Evolutionary conservation across 1,140 invertebrate genomes (phyloP).

Genomic region (Ylistrum balloti): DNA sequence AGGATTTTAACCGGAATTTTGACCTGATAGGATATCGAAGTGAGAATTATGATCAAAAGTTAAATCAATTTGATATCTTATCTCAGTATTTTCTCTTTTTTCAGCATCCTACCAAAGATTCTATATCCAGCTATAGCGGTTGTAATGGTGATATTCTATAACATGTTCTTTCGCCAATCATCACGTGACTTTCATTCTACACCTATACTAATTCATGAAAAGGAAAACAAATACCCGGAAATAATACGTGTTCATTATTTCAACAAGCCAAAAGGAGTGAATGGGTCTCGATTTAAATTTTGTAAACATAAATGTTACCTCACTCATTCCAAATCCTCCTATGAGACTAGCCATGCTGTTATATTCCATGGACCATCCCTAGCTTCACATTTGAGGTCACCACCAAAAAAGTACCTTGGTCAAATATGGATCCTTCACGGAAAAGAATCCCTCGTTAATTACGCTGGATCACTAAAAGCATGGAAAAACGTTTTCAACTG

Average conservation of each 20-base stretch:
- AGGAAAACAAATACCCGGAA: neutral
- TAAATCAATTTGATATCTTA: neutral
- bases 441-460: neutral
- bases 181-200: neutral
- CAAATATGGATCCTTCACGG: conserved; percentile 12
- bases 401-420: neutral
- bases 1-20: no score
- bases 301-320: conserved; percentile 7
- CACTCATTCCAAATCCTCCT: neutral
- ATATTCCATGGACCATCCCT: neutral
- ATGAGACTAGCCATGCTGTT: neutral
- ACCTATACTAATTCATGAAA: neutral
- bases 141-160: neutral
- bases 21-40: no score
- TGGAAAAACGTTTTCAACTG: neutral
- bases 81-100: neutral
- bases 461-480: neutral
- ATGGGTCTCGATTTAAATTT: neutral
- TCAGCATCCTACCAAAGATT: neutral
- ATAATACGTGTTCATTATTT: neutral
- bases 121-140: neutral
- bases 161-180: neutral
- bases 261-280: conserved; percentile 3
- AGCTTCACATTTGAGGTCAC: neutral
- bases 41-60: no score